phyloP scores from a whole-genome alignment of 1,140 invertebrate species.

The Spodoptera litura region DNA sequence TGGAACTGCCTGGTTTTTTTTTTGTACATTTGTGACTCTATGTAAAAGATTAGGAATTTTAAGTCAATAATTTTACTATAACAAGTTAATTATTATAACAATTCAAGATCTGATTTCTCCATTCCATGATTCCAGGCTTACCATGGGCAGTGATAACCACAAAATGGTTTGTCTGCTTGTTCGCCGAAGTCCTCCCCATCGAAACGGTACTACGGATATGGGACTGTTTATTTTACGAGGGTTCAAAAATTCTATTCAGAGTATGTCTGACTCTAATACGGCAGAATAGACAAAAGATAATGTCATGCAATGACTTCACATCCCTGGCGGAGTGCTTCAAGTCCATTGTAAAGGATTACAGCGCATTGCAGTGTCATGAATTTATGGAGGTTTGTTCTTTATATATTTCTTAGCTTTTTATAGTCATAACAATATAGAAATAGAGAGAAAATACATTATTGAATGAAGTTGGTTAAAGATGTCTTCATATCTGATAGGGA shows the following conservation, averaged over 20 bases:
- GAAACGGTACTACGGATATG: constrained; percentile 97
- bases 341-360: constrained; percentile 90
- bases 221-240: constrained; percentile 98
- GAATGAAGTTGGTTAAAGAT: no score
- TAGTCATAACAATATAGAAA: no score
- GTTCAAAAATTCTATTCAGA: constrained; percentile 93
- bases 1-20: no score
- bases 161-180: constrained; percentile 98
- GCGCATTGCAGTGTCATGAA: constrained; percentile 92
- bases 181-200: constrained; percentile 95
- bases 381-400: constrained; percentile 91
- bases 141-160: constrained; percentile 95
- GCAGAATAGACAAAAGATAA: constrained; percentile 89
- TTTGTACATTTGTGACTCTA: no score
- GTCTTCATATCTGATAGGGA: no score
- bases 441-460: not conserved
- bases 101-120: constrained; percentile 25
- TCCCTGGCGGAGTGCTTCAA: constrained; percentile 92
- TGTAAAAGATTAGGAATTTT: no score
- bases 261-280: constrained; percentile 95
- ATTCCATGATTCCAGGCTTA: constrained; percentile 84
- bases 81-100: no score
- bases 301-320: constrained; percentile 91
- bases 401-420: no score
- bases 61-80: no score